Evolutionary conservation across 2,113 vertebrate species (phyloP).

Genomic region (Ictalurus furcatus): DNA sequence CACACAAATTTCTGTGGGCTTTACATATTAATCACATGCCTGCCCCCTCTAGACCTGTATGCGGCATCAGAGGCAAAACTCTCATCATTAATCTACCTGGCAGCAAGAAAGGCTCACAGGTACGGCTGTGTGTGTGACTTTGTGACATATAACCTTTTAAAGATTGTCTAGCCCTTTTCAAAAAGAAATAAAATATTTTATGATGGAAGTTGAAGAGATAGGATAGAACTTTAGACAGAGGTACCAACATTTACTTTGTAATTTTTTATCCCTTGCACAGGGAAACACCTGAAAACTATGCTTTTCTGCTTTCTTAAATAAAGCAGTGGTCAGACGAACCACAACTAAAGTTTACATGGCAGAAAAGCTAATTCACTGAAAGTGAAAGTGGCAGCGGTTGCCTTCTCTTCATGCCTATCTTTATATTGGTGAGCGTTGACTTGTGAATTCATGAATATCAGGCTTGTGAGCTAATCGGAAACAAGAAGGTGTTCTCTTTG

Average conservation of each 20-base stretch:
- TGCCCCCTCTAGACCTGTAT: slow-evolving; percentile 85
- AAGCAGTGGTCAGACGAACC: not conserved
- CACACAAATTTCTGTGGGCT: slow-evolving; percentile 10
- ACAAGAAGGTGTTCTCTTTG: not conserved
- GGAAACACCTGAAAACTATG: not conserved
- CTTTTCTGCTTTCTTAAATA: not conserved
- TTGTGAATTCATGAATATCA: not conserved
- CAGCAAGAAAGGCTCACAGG: slow-evolving; percentile 99
- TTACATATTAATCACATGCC: slow-evolving; percentile 31
- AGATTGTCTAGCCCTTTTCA: not conserved
- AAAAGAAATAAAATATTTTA: not conserved
- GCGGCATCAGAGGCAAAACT: slow-evolving; percentile 98
- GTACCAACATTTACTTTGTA: not conserved
- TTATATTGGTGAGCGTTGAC: not conserved
- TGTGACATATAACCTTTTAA: not conserved
- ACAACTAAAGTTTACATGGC: not conserved
- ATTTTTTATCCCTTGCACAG: not conserved
- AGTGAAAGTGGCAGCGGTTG: not conserved
- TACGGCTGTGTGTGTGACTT: slow-evolving; percentile 60
- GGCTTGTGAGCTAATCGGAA: not conserved
- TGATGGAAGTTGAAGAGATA: not conserved
- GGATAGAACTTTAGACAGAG: not conserved
- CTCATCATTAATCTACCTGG: slow-evolving; percentile 99
- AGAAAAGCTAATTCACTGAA: not conserved
- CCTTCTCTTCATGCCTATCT: too few relatives aligned